These are phyloP conservation scores for Hycleus cichorii DNA, from an alignment of 1,140 invertebrate genomes.

Conservation along the genomic window DNA sequence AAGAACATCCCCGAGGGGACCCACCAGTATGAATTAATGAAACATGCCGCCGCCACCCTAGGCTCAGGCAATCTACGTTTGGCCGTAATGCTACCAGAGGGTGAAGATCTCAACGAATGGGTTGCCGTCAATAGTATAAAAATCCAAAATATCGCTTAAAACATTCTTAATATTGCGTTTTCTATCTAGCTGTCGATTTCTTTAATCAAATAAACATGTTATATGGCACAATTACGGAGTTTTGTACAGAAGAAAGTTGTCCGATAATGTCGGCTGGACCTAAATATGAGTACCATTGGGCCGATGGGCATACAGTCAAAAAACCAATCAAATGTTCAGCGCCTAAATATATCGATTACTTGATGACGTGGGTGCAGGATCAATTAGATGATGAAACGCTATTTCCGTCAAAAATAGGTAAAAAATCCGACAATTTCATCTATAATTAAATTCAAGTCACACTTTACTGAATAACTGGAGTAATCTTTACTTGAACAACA, in stretches of 20 bases:
- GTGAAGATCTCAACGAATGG: constrained; percentile 99
- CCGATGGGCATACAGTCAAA: constrained; percentile 95
- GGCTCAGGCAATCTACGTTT: constrained; percentile 94
- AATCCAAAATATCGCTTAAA: not conserved
- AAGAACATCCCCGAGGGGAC: constrained; percentile 99
- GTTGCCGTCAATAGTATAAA: constrained; percentile 95
- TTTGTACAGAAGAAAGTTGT: constrained; percentile 97
- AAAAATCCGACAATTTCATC: too few relatives aligned
- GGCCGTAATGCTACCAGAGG: constrained; percentile 95
- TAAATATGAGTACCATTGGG: constrained; percentile 99
- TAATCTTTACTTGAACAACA: not conserved
- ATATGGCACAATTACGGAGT: constrained; percentile 98
- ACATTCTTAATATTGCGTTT: not conserved
- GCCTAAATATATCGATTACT: constrained; percentile 98
- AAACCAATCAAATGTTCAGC: constrained; percentile 99
- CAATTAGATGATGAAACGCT: constrained; percentile 97
- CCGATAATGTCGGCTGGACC: constrained; percentile 96
- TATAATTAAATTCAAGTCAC: not conserved
- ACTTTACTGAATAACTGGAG: not conserved
- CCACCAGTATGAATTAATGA: constrained; percentile 98
- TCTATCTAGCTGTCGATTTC: constrained; percentile 86
- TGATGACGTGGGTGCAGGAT: constrained; percentile 99
- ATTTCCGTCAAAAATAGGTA: constrained; percentile 98
- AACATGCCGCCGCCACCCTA: constrained; percentile 96
- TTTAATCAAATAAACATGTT: constrained; percentile 99